Evolutionary conservation across 2,113 vertebrate species (phyloP).

Genomic region (Microtus richardsoni): DNA sequence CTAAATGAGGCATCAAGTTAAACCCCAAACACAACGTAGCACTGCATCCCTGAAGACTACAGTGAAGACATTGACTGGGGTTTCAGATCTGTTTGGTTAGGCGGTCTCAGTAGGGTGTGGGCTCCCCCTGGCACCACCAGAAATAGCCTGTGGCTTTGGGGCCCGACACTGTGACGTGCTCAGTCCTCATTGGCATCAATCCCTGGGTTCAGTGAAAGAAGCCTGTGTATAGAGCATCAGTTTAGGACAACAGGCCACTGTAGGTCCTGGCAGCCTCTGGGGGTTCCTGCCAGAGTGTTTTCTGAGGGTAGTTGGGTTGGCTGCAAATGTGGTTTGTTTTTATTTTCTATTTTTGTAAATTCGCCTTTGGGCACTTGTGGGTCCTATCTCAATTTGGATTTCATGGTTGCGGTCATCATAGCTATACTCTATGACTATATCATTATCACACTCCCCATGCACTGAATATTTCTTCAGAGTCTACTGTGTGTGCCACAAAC

Average conservation of each 20-base stretch:
- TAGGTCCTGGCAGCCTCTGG: rapidly evolving
- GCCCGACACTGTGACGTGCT: not conserved
- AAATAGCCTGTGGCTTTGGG: constrained; percentile 59
- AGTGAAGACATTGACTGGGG: not conserved
- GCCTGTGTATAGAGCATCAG: not conserved
- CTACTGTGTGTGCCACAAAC: not conserved
- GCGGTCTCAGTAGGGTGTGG: not conserved
- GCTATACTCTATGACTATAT: not conserved
- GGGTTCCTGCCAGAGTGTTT: not conserved
- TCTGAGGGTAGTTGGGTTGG: not conserved
- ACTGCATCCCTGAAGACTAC: rapidly evolving
- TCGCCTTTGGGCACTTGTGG: not conserved
- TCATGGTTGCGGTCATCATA: not conserved
- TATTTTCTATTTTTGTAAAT: not conserved
- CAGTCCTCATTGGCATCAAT: not conserved
- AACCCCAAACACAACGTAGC: not conserved
- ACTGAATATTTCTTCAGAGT: not conserved
- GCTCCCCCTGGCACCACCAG: not conserved
- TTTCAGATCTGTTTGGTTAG: not conserved
- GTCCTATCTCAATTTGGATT: constrained; percentile 11
- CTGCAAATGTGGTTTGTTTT: not conserved
- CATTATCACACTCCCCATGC: not conserved
- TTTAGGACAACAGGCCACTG: not conserved
- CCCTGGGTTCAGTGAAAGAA: not conserved
- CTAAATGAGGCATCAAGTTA: too few relatives aligned